Percentiles rank a stretch among this genome's conserved stretches.
These are phyloP conservation scores for Chymomyza procnemis DNA, from an alignment of 2,888 invertebrate genomes.

Conservation along the genomic window DNA sequence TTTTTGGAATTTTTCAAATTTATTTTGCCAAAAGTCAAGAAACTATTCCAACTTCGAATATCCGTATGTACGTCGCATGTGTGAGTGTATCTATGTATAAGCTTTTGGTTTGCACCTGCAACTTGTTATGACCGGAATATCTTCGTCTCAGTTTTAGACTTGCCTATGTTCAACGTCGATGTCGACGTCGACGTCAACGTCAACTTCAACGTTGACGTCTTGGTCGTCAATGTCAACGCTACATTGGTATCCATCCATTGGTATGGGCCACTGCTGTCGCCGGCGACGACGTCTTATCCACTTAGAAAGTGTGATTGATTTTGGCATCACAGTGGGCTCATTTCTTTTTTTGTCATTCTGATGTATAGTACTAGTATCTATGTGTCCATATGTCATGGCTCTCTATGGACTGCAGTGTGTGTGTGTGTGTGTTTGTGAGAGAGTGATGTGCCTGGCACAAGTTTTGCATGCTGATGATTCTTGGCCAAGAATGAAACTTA, in stretches of 20 bases:
- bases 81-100: background rate
- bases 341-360: constrained; percentile 45
- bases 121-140: background rate
- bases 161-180: background rate
- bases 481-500: background rate
- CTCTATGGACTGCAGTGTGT: background rate
- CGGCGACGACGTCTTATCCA: constrained; percentile 34
- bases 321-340: constrained; percentile 67
- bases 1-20: too few relatives aligned
- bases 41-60: too few relatives aligned
- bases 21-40: too few relatives aligned
- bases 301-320: constrained; percentile 76
- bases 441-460: background rate
- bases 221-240: background rate
- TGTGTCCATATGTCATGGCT: background rate
- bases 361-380: background rate
- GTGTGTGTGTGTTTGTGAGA: background rate
- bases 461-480: background rate
- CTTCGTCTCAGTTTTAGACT: background rate
- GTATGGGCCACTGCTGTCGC: constrained; percentile 17
- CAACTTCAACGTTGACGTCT: constrained; percentile 5
- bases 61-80: too few relatives aligned
- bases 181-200: constrained; percentile 12
- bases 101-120: background rate
- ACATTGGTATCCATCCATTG: constrained; percentile 12